Evolutionary conservation across 2,113 vertebrate genomes (phyloP), one percentile per base, ranked within the genome.

Genomic region (Ancistrus triradiatus): DNA sequence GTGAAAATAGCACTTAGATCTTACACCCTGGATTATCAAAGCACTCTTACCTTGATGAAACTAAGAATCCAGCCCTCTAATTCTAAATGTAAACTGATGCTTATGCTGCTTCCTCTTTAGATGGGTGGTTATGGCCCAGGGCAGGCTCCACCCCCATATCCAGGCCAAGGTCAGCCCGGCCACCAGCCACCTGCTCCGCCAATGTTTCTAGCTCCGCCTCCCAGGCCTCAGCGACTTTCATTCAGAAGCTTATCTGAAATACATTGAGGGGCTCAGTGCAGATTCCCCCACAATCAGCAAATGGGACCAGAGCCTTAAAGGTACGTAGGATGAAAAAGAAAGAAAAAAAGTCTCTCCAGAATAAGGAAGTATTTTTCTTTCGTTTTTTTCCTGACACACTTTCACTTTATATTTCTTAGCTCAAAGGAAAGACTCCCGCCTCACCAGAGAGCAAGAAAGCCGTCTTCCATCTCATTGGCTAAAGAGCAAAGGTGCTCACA

Each of bases 401-500:
- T 28, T 22, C 7, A 1, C 2, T 9, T 28, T 40, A 5, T 11
- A n/a, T 38, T 40, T 31, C 48, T 43, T 15, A 99, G 96, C 93
- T 58, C 88, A 90, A 80, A 91, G 93, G 73, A 87, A 91, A 63
- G 95, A 98, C 1, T 74, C 92, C 69, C 91, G 95, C 78, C 72
- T 99, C 72, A 93, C 89, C 48, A 96, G 95, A 87, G 95, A 99
- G 63, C 96, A 98, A 64, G 96, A 99, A 78, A 93, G 93, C 77
- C 89, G 94, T 3, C 90, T 99, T 46, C 96, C 96, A 17, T 88
- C 90, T 8, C 95, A 99, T 76, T 99, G 96, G 96, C 76, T 99
- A 73, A 98, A 98, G 74, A 98, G 95, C 78, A 98, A 98, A 85
- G 96, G 96, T 35, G 96, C 95, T 65, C 96, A 99, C 74, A 95